Percentiles rank a stretch among this genome's conserved stretches.
Conservation (phyloP, 2,113 vertebrate species). For the Cettia cetti region DNA sequence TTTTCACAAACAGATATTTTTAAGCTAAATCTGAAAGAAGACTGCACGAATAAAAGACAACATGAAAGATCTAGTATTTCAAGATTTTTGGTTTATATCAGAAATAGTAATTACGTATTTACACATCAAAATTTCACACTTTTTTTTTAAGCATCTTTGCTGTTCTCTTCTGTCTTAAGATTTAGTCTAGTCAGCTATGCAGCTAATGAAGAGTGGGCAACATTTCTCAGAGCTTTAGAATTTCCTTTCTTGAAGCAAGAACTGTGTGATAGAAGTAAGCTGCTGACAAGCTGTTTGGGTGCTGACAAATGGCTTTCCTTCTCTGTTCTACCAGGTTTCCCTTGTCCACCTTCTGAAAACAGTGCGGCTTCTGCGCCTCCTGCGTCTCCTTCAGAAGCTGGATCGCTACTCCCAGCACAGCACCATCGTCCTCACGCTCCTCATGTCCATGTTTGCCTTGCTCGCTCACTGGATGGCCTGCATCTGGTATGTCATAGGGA, state of each 20-base stretch:
- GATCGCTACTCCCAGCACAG: slow-evolving; percentile 98
- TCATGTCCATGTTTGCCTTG: slow-evolving; percentile 98
- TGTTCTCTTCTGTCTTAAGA: neutral
- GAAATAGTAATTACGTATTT: neutral
- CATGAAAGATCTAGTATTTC: neutral
- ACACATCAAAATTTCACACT: neutral
- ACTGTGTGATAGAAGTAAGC: neutral
- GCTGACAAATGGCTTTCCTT: neutral
- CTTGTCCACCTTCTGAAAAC: slow-evolving; percentile 96
- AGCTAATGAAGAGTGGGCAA: neutral
- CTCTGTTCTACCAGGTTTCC: slow-evolving; percentile 79
- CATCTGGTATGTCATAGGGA: slow-evolving; percentile 98
- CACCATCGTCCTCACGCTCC: slow-evolving; percentile 92
- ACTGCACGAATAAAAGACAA: neutral
- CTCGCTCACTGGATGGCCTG: slow-evolving; percentile 99
- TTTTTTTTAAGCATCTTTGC: neutral
- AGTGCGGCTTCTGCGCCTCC: slow-evolving; percentile 86
- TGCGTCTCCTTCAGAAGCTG: slow-evolving; percentile 95
- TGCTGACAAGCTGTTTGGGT: neutral
- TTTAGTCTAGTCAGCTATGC: neutral
- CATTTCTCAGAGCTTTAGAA: neutral
- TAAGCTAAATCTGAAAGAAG: neutral
- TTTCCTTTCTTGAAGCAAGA: neutral
- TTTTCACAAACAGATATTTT: neutral
- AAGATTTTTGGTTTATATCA: neutral